phyloP scores from a whole-genome alignment of 2,888 invertebrate species.

The Onchidella celtica region DNA sequence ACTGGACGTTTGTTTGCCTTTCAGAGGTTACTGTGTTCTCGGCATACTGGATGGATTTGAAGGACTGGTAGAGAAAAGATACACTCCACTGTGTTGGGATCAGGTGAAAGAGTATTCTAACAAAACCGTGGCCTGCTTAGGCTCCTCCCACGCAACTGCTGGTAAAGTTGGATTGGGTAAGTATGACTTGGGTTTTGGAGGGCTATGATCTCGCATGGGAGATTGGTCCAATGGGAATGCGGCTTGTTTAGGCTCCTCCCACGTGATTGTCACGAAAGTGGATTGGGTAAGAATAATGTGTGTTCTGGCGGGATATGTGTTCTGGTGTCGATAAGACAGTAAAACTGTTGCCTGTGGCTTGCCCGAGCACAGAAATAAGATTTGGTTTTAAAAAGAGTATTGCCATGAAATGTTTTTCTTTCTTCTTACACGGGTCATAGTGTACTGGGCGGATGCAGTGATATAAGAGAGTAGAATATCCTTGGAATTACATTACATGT shows the following conservation, averaged over 20 bases:
- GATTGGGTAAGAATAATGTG: slow-evolving; percentile 35
- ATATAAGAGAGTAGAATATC: too few species aligned
- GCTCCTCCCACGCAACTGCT: background rate
- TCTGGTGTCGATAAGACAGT: too few species aligned
- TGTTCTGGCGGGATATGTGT: too few species aligned
- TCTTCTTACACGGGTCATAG: too few species aligned
- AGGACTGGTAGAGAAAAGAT: background rate
- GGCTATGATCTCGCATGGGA: slow-evolving; percentile 15
- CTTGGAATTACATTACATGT: too few species aligned
- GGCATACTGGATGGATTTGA: slow-evolving; percentile 21
- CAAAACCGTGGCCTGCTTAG: slow-evolving; percentile 21
- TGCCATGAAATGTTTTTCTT: too few species aligned
- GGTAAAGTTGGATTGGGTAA: slow-evolving; percentile 7
- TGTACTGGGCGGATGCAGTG: too few species aligned
- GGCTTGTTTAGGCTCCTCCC: slow-evolving; percentile 8
- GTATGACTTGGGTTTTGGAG: too few species aligned
- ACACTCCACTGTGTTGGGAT: slow-evolving; percentile 9
- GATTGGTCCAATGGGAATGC: background rate
- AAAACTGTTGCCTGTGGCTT: background rate
- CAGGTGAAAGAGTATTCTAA: slow-evolving; percentile 18
- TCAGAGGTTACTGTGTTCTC: background rate
- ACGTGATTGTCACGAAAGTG: background rate
- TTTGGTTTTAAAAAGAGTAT: too few species aligned
- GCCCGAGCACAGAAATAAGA: background rate
- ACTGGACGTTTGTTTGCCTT: too few species aligned